phyloP scores from a whole-genome alignment of 2,888 invertebrate genomes.

The Malacosoma neustria region DNA sequence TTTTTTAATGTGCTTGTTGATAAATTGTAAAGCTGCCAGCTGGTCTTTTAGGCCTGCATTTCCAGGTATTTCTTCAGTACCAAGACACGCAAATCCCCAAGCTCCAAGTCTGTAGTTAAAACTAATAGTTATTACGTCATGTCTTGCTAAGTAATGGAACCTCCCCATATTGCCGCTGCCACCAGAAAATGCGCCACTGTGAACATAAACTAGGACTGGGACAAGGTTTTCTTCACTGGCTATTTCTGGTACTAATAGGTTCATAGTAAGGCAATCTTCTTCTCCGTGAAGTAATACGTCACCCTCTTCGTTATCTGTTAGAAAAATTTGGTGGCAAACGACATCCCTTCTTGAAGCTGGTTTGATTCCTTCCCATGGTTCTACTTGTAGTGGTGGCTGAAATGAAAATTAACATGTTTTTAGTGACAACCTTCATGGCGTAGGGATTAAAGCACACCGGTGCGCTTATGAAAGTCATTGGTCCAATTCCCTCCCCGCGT shows the following conservation, averaged over 20 bases:
- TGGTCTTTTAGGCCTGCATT: constrained; percentile 92
- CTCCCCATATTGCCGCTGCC: constrained; percentile 54
- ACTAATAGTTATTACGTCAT: constrained; percentile 79
- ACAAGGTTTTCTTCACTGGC: constrained; percentile 40
- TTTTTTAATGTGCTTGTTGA: constrained; percentile 80
- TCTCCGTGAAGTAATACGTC: constrained; percentile 36
- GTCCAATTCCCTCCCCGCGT: too few species aligned
- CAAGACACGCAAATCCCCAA: constrained; percentile 80
- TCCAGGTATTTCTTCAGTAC: constrained; percentile 79
- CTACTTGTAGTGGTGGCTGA: constrained; percentile 50
- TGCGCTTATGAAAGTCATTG: too few species aligned
- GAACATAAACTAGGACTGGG: constrained; percentile 55
- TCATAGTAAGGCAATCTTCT: constrained; percentile 48
- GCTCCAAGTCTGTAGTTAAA: constrained; percentile 83
- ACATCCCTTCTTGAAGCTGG: constrained; percentile 28
- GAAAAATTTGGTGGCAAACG: constrained; percentile 46
- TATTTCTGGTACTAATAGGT: constrained; percentile 41
- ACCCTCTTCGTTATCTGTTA: constrained; percentile 31
- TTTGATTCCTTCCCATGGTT: constrained; percentile 36
- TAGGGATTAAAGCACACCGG: too few species aligned
- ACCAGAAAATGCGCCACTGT: constrained; percentile 56
- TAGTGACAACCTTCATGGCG: too few species aligned
- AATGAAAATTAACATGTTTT: constrained; percentile 21
- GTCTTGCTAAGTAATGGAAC: constrained; percentile 77
- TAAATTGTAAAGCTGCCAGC: constrained; percentile 84